Evolutionary conservation across 2,888 invertebrate species (phyloP), one percentile per base, ranked within the genome.

Genomic region (Platycheirus rosarum): DNA sequence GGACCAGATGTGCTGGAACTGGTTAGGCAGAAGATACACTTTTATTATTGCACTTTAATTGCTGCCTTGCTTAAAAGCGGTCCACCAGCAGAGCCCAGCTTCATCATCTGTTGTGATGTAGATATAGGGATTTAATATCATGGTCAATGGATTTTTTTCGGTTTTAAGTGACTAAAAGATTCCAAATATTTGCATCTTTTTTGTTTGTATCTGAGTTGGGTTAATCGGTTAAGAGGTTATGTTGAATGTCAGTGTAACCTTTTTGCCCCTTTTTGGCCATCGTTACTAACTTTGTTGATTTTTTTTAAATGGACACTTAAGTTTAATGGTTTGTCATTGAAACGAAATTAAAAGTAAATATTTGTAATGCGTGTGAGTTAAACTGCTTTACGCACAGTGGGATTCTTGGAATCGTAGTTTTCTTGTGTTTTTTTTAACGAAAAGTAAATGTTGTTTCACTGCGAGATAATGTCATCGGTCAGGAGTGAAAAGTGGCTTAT

Each of bases 21-120:
- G 73, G 73, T 65, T 68, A 32, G 69, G 20, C 14, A 37, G 20
- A 18, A 32, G 53, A 74, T 42, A 51, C 40, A 62, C 70, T 80
- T 80, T 76, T 76, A 80, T 80, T 80, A 80, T 80, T 80, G 80
- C 76, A 65, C 65, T 80, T 76, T 76, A 80, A 80, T 80, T 80
- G 80, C 76, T 44, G 80, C 76, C 49, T 62, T 53, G 53, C 78
- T 78, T 73, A 68, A 66, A 68, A 66, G 49, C 20, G 23, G 23
- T 23, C 9, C 35, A 23, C 7, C n/a, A 32, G 4, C 49, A 23
- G 20, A n/a, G n/a, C n/a, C n/a, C 14, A 55, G 18, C 53, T 13
- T 57, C 23, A 32, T 42, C 35, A 1, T 37, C 13, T 35, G 13
- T 13, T 16, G 53, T 18, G 32, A 1, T 16, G 48, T 3, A 35